Evolutionary conservation across 1,140 invertebrate genomes (phyloP), one percentile per base, ranked within the genome.

Genomic region (Drosophila ananassae): DNA sequence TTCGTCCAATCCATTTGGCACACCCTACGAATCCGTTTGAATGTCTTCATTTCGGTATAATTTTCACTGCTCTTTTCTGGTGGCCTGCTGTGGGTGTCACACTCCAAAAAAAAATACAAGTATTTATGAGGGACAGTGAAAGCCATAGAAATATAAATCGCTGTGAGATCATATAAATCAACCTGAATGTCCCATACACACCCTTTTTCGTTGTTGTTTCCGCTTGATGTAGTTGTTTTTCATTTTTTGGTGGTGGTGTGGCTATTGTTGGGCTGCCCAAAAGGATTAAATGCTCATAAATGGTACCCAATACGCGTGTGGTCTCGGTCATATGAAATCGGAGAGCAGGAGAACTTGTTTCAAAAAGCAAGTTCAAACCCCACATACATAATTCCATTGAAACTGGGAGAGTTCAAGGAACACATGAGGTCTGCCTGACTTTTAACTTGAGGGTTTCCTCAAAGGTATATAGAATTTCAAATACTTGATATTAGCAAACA

Each of bases 61-160:
- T 80, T 82, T 82, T 52, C 79, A 55, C 54, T 57, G 51, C 32
- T 53, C 17, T 32, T 30, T 52, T 54, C 50, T 51, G 24, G 21
- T 51, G 24, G 48, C 48, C 28, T 52, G 24, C 68, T 61, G 77
- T 81, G 72, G 77, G 78, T 77, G 77, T 81, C 59, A 48, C 66
- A 67, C 39, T 58, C 41, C 53, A 64, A 25, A 56, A 68, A 55
- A 69, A 46, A 25, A 37, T n/a, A 3, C 10, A 2, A 12, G 67
- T 69, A 69, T 74, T 83, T 69, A 78, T 77, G 74, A 30, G 74
- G 56, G 79, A 79, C 79, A 83, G 80, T 79, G 79, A 84, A 83
- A 83, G 80, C 80, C 80, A 84, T 83, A 84, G 72, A 83, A 83
- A 79, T 83, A 83, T 79, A 75, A 78, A 52, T 67, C 63, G 63